Evolutionary conservation across 2,113 vertebrate species (phyloP), one percentile per base, ranked within the genome.

Genomic region (Herpailurus yagouaroundi): DNA sequence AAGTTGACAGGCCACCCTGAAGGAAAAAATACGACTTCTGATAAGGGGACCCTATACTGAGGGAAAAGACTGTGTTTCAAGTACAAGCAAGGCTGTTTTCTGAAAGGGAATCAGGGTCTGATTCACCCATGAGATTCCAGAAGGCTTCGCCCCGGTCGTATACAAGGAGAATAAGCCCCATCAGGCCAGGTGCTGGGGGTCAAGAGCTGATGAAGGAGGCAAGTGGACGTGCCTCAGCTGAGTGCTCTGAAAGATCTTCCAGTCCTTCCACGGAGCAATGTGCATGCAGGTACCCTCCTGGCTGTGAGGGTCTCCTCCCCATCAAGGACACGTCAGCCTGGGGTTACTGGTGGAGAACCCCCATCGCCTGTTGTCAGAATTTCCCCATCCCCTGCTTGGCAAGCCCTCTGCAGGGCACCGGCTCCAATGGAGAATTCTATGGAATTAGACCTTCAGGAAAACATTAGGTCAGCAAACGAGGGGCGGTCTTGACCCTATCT

Each of bases 201-300:
- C 87, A 36, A 4, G 60, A 15, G 50, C 6, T 19, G 18, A 23
- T 48, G 82, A 25, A 41, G 52, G 74, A 80, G 55, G 27, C 7
- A 16, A 6, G 4, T 3, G 3, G 6, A 3, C 23, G 3, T 33
- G n/a, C 2, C n/a, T 18, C 14, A 0, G 0, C 27, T 15, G 10
- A 36, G 38, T 15, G 7, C n/a, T n/a, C 21, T 33, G 15, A 31
- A 14, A 48, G 23, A 23, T 11, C 23, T 11, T n/a, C 33, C 41
- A 55, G 2, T 31, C 23, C 33, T 64, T 68, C 36, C 4, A 2
- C 52, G 12, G 69, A 38, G 33, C 38, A 31, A 3, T 5, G 25
- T 1, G 4, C 18, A 2, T 10, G 9, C 64, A 36, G 50, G 41
- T 7, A 4, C 8, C 6, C 11, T 25, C 25, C 64, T 18, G 13